Conservation (phyloP, 2,888 invertebrate species). For the Drosophila barbarae region DNA sequence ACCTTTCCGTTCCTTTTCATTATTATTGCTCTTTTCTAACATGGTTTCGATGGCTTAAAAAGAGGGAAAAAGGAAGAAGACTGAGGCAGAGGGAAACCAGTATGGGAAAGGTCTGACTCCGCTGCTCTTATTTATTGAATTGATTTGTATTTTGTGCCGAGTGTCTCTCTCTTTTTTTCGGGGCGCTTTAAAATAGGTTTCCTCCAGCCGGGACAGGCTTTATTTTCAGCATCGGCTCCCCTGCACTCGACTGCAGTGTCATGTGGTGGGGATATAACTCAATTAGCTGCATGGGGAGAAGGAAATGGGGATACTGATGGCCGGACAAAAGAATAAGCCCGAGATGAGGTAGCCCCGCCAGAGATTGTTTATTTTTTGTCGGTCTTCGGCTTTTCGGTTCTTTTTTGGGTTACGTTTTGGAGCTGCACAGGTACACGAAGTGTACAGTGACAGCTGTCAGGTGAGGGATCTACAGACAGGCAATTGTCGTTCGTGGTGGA, state of each 20-base stretch:
- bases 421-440: slow-evolving; percentile 13
- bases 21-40: slow-evolving; percentile 66
- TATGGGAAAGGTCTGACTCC: slow-evolving; percentile 46
- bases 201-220: not conserved
- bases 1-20: slow-evolving; percentile 48
- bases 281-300: slow-evolving; percentile 56
- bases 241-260: slow-evolving; percentile 48
- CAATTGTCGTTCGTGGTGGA: slow-evolving; percentile 37
- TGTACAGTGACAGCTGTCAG: slow-evolving; percentile 38
- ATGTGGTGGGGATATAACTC: slow-evolving; percentile 65
- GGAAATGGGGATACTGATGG: slow-evolving; percentile 23
- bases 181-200: slow-evolving; percentile 40
- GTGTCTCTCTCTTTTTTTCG: slow-evolving; percentile 8
- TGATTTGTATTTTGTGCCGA: slow-evolving; percentile 59
- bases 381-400: not conserved
- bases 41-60: slow-evolving; percentile 38
- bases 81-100: slow-evolving; percentile 42
- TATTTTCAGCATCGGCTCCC: not conserved
- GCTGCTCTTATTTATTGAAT: slow-evolving; percentile 60
- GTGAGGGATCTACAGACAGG: slow-evolving; percentile 24
- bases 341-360: slow-evolving; percentile 36
- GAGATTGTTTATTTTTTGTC: slow-evolving; percentile 39
- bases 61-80: slow-evolving; percentile 3
- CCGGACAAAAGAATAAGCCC: slow-evolving; percentile 34
- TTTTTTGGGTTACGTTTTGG: slow-evolving; percentile 1